phyloP scores from a whole-genome alignment of 2,113 vertebrate genomes.

The Oceanites oceanicus region DNA sequence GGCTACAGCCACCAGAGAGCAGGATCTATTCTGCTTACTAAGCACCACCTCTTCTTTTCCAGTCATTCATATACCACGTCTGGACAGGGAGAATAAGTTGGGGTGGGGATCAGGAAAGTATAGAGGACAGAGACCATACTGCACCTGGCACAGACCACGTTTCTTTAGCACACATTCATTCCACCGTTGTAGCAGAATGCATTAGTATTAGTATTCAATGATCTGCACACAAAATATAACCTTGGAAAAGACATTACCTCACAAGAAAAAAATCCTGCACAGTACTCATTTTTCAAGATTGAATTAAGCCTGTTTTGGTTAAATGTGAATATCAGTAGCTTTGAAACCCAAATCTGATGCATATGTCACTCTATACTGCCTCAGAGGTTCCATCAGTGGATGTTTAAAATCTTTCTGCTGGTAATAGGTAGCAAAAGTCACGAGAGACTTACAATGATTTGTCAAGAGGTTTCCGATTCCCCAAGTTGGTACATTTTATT shows the following conservation, averaged over 20 bases:
- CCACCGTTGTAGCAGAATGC: neutral
- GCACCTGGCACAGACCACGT: neutral
- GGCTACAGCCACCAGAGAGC: neutral
- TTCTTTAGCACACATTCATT: neutral
- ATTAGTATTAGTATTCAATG: neutral
- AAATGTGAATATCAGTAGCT: slow-evolving; percentile 59
- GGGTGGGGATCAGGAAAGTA: neutral
- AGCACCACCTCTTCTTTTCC: neutral
- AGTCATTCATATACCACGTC: neutral
- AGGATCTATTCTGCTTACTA: neutral
- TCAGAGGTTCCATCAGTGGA: slow-evolving; percentile 36
- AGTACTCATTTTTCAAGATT: slow-evolving; percentile 43
- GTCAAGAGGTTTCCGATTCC: slow-evolving; percentile 28
- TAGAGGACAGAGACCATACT: neutral
- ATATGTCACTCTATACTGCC: slow-evolving; percentile 17
- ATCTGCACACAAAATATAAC: neutral
- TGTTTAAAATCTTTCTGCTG: slow-evolving; percentile 33
- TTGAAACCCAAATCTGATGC: slow-evolving; percentile 8
- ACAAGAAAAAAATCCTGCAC: slow-evolving; percentile 56
- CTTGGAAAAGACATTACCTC: slow-evolving; percentile 62
- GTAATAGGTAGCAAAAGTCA: slow-evolving; percentile 45
- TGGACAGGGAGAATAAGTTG: neutral
- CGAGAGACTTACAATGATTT: slow-evolving; percentile 36
- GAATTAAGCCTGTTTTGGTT: slow-evolving; percentile 49
- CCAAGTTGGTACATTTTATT: neutral